Percentiles rank a stretch among this genome's conserved stretches.
Conservation (phyloP, 1,140 invertebrate species). For the Cyclargus thomasi region DNA sequence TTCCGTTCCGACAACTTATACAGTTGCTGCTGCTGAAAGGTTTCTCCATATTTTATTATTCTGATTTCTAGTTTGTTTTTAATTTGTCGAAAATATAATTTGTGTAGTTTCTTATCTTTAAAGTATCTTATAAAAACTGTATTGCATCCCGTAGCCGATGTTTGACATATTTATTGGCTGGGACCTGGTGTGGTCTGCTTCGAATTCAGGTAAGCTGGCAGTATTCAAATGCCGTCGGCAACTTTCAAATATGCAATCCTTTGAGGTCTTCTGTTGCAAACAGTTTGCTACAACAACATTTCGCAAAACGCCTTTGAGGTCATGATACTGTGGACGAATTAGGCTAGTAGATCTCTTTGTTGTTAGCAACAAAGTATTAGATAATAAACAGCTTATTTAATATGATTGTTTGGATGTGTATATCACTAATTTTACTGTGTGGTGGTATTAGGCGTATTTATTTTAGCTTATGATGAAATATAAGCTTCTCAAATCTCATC, state of each 20-base stretch:
- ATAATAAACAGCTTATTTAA: not conserved
- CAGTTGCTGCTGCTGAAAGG: too few relatives aligned
- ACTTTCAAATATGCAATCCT: conserved; percentile 1
- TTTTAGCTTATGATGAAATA: too few relatives aligned
- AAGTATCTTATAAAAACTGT: too few relatives aligned
- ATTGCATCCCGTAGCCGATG: not conserved
- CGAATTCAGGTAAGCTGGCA: not conserved
- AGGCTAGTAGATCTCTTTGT: not conserved
- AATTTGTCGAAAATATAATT: too few relatives aligned
- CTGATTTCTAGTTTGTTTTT: too few relatives aligned
- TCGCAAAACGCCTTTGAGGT: not conserved
- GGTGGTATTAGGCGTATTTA: not conserved
- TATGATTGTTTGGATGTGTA: too few relatives aligned
- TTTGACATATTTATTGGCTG: conserved; percentile 1
- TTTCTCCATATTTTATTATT: too few relatives aligned
- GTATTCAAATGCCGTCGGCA: not conserved
- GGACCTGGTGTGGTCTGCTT: not conserved
- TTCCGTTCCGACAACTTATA: too few relatives aligned
- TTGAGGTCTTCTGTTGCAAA: not conserved
- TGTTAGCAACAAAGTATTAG: not conserved
- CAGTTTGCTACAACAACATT: not conserved
- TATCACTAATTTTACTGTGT: too few relatives aligned
- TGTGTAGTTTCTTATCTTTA: too few relatives aligned
- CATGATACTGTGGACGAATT: not conserved
- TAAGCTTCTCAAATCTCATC: too few relatives aligned